Percentiles rank a stretch among this genome's conserved stretches.
phyloP scores from a whole-genome alignment of 2,888 invertebrate genomes.

The Stenodema calcarata region DNA sequence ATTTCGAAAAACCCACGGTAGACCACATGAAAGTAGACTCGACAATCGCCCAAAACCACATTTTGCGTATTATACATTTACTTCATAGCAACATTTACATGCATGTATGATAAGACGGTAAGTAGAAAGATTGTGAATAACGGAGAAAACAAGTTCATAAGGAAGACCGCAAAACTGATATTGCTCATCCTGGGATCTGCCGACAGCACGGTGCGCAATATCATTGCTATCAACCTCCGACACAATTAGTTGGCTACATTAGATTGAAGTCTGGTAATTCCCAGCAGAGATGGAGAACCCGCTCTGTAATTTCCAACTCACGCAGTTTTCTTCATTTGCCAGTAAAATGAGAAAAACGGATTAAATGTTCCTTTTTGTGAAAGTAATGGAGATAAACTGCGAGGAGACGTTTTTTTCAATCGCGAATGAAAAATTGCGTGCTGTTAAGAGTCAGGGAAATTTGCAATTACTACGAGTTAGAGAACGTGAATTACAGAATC shows the following conservation, averaged over 20 bases:
- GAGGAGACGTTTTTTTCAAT: neutral
- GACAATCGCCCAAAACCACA: too few relatives aligned
- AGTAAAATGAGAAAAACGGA: neutral
- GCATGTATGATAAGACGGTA: neutral
- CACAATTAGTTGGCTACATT: neutral
- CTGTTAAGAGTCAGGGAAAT: neutral
- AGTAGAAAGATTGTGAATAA: neutral
- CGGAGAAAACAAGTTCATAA: neutral
- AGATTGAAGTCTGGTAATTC: neutral
- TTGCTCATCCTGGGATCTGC: neutral
- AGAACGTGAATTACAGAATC: neutral
- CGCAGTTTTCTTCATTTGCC: neutral
- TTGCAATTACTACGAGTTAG: neutral
- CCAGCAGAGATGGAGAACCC: neutral
- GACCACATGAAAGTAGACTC: too few relatives aligned
- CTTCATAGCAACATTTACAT: too few relatives aligned
- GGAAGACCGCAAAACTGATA: neutral
- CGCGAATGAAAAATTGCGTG: neutral
- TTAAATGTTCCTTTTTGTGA: slow-evolving; percentile 2
- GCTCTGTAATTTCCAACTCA: neutral
- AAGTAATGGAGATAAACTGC: neutral
- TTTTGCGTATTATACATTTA: too few relatives aligned
- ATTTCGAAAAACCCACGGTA: too few relatives aligned
- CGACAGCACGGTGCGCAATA: neutral
- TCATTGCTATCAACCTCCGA: slow-evolving; percentile 2